Evolutionary conservation across 1,140 invertebrate genomes (phyloP).

Genomic region (Cephus cinctus): DNA sequence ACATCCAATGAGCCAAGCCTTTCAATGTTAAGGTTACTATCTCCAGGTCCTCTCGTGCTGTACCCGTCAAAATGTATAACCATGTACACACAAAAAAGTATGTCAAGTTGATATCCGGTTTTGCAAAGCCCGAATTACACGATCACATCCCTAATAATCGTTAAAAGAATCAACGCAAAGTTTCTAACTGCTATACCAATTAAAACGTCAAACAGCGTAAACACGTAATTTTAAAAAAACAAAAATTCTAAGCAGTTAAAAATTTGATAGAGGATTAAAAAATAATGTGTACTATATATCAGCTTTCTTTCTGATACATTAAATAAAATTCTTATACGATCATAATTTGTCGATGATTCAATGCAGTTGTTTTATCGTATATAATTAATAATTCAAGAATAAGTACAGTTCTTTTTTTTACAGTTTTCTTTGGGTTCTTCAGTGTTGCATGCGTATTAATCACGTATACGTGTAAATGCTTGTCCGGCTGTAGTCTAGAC

Average conservation of each 20-base stretch:
- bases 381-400: too few species aligned
- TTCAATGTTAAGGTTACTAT: constrained; percentile 38
- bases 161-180: not conserved
- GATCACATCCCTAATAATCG: not conserved
- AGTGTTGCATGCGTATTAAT: too few species aligned
- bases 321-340: too few species aligned
- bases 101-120: constrained; percentile 43
- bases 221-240: too few species aligned
- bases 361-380: too few species aligned
- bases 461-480: too few species aligned
- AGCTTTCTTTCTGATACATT: not conserved
- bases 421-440: too few species aligned
- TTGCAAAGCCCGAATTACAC: constrained; percentile 21
- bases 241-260: not conserved
- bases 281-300: not conserved
- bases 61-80: constrained; percentile 13
- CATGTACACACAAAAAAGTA: constrained; percentile 14
- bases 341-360: too few species aligned
- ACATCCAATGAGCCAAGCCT: not conserved
- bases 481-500: too few species aligned
- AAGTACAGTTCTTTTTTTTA: too few species aligned
- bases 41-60: constrained; percentile 1
- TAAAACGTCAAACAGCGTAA: not conserved
- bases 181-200: not conserved
- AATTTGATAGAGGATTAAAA: not conserved